Base-by-base conservation (phyloP, 2,113 vertebrate genomes). In the Catharus bicknelli region DNA sequence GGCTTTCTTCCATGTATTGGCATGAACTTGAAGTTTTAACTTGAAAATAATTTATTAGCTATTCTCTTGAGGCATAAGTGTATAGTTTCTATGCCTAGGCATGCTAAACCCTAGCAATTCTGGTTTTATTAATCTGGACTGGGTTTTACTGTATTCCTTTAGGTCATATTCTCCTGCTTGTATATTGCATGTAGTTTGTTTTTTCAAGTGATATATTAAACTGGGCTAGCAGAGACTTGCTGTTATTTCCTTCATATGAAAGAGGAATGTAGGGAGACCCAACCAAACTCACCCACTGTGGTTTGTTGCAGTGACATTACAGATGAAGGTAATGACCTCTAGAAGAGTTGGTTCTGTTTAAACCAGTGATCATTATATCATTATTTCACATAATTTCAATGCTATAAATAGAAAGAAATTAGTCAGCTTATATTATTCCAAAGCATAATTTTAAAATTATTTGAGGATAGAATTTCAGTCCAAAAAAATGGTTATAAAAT, bases 71-170 rank as follows among this genome's bases (percentile, higher is more conserved):
- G 94, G 50, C 48, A 47, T 72, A 90, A 59, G 34, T 74, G 36
- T 87, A 63, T 58, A 66, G 50, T 62, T 76, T 90, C 82, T 95
- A 53, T 54, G 94, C 67, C 83, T 77, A 96, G 96, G 61, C 97
- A 88, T 94, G 96, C 73, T 95, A 73, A 64, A n/a, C 91, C 90
- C 94, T 96, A 85, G 59, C 86, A 90, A 43, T 83, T 88, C 89
- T 95, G 85, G 90, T 97, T 96, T 94, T 94, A 96, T 96, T 97
- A 97, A 95, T 83, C 72, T 96, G 88, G 62, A 90, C 69, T 93
- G 36, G 23, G 58, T 89, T 91, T 95, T 85, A 95, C 74, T 85
- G 25, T 86, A 90, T 94, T 97, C 32, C 7, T 94, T 96, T 97
- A 96, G 91, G 58, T 95, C 59, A 75, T n/a, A 77, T 94, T 96